These are phyloP conservation scores for Xenentodon cancila DNA, from an alignment of 2,797 vertebrate genomes.

Conservation along the genomic window DNA sequence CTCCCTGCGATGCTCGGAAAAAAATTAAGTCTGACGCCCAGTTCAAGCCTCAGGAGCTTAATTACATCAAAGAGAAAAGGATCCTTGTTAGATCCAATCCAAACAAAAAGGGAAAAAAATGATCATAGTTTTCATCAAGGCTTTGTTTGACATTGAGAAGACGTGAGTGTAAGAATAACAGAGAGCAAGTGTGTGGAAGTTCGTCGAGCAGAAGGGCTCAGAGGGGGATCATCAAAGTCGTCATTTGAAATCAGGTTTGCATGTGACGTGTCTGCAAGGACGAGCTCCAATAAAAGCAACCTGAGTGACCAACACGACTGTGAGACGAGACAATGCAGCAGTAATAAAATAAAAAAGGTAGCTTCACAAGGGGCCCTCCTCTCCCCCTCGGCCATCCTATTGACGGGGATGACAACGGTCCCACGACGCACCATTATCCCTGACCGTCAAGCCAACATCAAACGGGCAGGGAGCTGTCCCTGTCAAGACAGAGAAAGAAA, in stretches of 20 bases:
- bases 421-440: conserved; percentile 99
- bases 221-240: conserved; percentile 67
- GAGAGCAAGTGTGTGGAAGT: not conserved
- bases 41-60: conserved; percentile 88
- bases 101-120: conserved; percentile 79
- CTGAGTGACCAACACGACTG: conserved; percentile 77
- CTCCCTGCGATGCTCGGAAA: conserved; percentile 75
- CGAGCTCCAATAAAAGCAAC: conserved; percentile 86
- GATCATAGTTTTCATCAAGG: conserved; percentile 90
- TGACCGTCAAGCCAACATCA: conserved; percentile 96
- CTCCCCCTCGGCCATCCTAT: conserved; percentile 85
- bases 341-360: conserved; percentile 56
- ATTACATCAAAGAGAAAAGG: conserved; percentile 91
- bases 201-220: too few relatives aligned
- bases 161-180: conserved; percentile 70
- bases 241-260: conserved; percentile 56
- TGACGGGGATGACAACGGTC: conserved; percentile 99
- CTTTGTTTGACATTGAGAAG: conserved; percentile 87
- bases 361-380: conserved; percentile 40
- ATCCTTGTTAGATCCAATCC: conserved; percentile 88
- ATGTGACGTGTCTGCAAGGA: conserved; percentile 84
- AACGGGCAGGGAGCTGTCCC: conserved; percentile 90
- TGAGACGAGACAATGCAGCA: conserved; percentile 55
- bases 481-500: conserved; percentile 85
- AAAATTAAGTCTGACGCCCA: conserved; percentile 88